A percentile compares a stretch with the other conserved stretches of the same genome.
phyloP scores from a whole-genome alignment of 2,888 invertebrate species.

The Cerastoderma edule region DNA sequence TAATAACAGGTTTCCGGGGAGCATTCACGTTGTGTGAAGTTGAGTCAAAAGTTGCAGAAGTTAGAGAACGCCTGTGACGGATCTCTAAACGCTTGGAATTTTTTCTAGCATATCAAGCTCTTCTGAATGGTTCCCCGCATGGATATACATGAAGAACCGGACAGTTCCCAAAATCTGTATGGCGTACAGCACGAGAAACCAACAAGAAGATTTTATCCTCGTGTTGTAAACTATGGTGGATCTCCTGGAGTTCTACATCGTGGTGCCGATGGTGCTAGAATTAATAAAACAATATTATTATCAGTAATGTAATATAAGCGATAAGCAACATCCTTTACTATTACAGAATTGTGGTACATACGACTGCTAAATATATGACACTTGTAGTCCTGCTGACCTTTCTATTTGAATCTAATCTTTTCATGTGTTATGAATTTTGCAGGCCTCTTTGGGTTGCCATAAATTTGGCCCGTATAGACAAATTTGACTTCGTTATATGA shows the following conservation, averaged over 20 bases:
- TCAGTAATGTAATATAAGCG: neutral
- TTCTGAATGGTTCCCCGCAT: neutral
- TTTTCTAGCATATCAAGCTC: slow-evolving; percentile 31
- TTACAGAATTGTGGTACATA: too few species aligned
- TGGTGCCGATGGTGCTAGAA: slow-evolving; percentile 13
- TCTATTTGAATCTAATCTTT: neutral
- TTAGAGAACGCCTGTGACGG: slow-evolving; percentile 56
- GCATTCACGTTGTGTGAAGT: too few species aligned
- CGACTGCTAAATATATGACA: neutral
- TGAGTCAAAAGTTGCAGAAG: slow-evolving; percentile 51
- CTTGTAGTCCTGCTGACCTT: neutral
- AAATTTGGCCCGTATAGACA: neutral
- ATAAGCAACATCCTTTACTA: neutral
- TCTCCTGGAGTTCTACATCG: slow-evolving; percentile 4
- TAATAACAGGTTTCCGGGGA: too few species aligned
- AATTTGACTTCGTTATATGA: neutral
- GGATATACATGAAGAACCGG: slow-evolving; percentile 36
- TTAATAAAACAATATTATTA: neutral
- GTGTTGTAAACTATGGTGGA: slow-evolving; percentile 37
- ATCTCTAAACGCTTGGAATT: slow-evolving; percentile 57
- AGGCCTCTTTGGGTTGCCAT: neutral
- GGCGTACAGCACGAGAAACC: slow-evolving; percentile 49
- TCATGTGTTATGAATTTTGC: neutral
- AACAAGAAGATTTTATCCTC: slow-evolving; percentile 56
- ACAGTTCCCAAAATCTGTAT: slow-evolving; percentile 55